phyloP scores from a whole-genome alignment of 1,140 invertebrate genomes.

The Hyposmocoma kahamanoa region DNA sequence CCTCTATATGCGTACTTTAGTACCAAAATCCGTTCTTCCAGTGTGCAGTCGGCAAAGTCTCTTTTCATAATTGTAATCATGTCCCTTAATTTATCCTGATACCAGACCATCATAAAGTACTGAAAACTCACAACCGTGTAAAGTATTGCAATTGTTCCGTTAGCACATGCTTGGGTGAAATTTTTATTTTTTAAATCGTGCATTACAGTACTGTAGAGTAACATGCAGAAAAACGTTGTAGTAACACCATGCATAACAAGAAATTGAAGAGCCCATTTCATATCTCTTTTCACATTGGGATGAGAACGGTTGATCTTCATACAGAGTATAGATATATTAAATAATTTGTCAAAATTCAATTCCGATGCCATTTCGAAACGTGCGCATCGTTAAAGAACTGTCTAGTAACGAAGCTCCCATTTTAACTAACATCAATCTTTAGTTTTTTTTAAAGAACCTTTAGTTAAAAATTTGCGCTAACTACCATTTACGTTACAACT shows the following conservation, averaged over 20 bases:
- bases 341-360: constrained; percentile 34
- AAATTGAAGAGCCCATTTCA: constrained; percentile 30
- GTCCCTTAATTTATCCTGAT: constrained; percentile 10
- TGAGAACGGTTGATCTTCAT: constrained; percentile 28
- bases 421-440: no score
- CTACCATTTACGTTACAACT: no score
- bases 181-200: constrained; percentile 24
- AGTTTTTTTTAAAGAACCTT: no score
- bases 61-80: constrained; percentile 29
- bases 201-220: constrained; percentile 28
- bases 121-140: background rate
- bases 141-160: background rate
- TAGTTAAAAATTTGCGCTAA: no score
- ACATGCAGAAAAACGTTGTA: constrained; percentile 11
- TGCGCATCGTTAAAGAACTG: no score
- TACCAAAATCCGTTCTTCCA: constrained; percentile 24
- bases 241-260: constrained; percentile 20
- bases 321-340: constrained; percentile 21
- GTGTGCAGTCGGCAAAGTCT: constrained; percentile 18
- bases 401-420: no score
- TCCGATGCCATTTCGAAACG: constrained; percentile 20
- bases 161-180: background rate
- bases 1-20: constrained; percentile 24
- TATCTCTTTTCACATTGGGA: constrained; percentile 28
- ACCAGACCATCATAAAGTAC: background rate